phyloP scores from a whole-genome alignment of 2,113 vertebrate species.

The Lagopus leucura region DNA sequence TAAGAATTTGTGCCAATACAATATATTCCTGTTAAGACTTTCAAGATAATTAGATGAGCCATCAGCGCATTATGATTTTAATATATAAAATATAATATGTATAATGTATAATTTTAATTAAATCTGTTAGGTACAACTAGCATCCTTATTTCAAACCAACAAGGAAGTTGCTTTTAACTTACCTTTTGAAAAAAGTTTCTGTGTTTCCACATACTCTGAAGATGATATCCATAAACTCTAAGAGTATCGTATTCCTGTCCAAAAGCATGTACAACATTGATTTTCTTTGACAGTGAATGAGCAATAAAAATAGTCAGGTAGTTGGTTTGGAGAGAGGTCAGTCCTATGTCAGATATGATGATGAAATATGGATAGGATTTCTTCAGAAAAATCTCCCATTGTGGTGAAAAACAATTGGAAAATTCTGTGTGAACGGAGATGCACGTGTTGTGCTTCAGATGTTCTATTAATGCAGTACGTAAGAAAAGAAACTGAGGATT shows the following conservation, averaged over 20 bases:
- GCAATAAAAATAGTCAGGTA: constrained; percentile 56
- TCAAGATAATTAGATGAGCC: not conserved
- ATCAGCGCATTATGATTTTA: not conserved
- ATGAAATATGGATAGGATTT: constrained; percentile 65
- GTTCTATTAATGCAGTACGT: constrained; percentile 46
- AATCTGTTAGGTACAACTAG: not conserved
- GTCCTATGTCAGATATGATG: constrained; percentile 46
- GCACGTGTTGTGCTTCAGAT: constrained; percentile 54
- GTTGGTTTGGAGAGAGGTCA: constrained; percentile 28
- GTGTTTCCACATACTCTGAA: constrained; percentile 1
- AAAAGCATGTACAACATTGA: constrained; percentile 37
- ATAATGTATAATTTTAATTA: not conserved
- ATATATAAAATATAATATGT: not conserved
- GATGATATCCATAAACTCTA: constrained; percentile 44
- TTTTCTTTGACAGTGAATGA: constrained; percentile 63
- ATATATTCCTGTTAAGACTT: not conserved
- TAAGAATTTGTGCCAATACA: not conserved
- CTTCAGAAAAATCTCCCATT: constrained; percentile 61
- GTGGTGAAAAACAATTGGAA: constrained; percentile 51
- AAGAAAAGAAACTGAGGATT: constrained; percentile 25
- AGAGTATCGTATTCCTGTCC: constrained; percentile 50
- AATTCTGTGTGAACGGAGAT: constrained; percentile 56
- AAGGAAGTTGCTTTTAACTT: not conserved
- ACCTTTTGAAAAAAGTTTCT: constrained; percentile 34
- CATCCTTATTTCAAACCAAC: not conserved